Evolutionary conservation across 2,888 invertebrate species (phyloP).

Genomic region (Drosophila anomalipes): DNA sequence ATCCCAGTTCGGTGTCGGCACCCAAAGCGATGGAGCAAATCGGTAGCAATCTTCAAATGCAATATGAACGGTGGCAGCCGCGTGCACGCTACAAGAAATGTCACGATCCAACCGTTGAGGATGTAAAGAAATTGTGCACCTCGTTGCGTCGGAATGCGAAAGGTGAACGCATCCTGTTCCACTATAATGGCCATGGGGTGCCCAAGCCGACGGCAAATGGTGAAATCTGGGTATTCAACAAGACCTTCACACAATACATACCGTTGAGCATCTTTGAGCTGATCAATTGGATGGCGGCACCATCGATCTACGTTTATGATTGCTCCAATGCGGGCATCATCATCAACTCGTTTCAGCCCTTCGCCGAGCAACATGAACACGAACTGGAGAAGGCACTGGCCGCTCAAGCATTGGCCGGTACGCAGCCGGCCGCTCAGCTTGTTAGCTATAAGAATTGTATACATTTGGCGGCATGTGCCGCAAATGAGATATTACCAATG

Average conservation of each 20-base stretch:
- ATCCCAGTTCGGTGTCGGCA: constrained; percentile 94
- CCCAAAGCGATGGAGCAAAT: constrained; percentile 97
- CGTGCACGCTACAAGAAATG: constrained; percentile 98
- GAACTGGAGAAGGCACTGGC: constrained; percentile 88
- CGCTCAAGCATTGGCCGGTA: constrained; percentile 6
- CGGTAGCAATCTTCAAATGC: constrained; percentile 95
- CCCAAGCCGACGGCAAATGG: constrained; percentile 99
- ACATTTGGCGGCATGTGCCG: constrained; percentile 97
- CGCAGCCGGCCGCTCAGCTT: constrained; percentile 39
- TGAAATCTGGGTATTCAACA: constrained; percentile 99
- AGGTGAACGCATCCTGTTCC: constrained; percentile 98
- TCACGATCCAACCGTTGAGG: constrained; percentile 98
- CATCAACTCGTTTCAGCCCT: constrained; percentile 94
- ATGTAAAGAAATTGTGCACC: constrained; percentile 98
- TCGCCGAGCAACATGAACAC: constrained; percentile 95
- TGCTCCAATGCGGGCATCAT: constrained; percentile 99
- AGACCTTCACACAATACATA: constrained; percentile 99
- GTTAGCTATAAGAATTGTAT: constrained; percentile 94
- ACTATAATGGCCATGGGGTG: constrained; percentile 99
- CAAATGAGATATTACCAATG: constrained; percentile 97
- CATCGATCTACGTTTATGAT: constrained; percentile 99
- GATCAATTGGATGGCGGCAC: constrained; percentile 99
- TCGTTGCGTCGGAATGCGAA: constrained; percentile 98
- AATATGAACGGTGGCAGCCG: constrained; percentile 99
- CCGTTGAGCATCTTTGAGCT: constrained; percentile 99